These are phyloP conservation scores for Sebastes cheni DNA, from an alignment of 2,797 vertebrate genomes.

Conservation along the genomic window DNA sequence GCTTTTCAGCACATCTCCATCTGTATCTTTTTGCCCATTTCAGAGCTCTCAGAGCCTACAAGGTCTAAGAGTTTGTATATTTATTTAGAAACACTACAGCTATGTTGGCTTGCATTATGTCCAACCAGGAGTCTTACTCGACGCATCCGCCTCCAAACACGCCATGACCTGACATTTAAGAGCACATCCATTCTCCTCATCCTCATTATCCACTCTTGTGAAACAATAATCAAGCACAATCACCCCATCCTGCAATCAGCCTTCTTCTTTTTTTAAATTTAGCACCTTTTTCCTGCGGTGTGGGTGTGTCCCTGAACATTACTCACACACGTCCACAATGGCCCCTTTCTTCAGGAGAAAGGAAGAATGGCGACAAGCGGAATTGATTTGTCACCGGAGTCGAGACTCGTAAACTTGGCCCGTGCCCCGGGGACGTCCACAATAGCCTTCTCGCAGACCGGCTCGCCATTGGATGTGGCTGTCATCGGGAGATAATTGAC, in stretches of 20 bases:
- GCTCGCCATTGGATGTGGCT: constrained; percentile 49
- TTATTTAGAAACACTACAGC: neutral
- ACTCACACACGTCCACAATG: neutral
- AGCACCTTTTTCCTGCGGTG: neutral
- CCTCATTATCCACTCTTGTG: constrained; percentile 16
- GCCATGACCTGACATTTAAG: constrained; percentile 10
- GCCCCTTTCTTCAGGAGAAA: neutral
- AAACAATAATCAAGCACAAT: constrained; percentile 46
- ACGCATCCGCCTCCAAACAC: neutral
- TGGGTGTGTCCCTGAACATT: neutral
- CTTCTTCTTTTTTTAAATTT: neutral
- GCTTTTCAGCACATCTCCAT: neutral
- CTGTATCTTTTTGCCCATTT: neutral
- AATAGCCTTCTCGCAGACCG: constrained; percentile 53
- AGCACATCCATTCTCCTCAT: constrained; percentile 1
- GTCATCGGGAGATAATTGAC: constrained; percentile 75
- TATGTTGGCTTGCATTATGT: neutral
- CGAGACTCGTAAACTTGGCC: constrained; percentile 46
- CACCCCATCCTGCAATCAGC: constrained; percentile 38
- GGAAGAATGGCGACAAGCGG: constrained; percentile 27
- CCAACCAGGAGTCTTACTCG: neutral
- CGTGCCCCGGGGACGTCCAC: constrained; percentile 55
- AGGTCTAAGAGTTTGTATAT: neutral
- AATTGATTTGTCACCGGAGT: constrained; percentile 67
- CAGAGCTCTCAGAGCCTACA: neutral